Conservation (phyloP, 2,888 invertebrate genomes). For the Xanthorhoe designata region DNA sequence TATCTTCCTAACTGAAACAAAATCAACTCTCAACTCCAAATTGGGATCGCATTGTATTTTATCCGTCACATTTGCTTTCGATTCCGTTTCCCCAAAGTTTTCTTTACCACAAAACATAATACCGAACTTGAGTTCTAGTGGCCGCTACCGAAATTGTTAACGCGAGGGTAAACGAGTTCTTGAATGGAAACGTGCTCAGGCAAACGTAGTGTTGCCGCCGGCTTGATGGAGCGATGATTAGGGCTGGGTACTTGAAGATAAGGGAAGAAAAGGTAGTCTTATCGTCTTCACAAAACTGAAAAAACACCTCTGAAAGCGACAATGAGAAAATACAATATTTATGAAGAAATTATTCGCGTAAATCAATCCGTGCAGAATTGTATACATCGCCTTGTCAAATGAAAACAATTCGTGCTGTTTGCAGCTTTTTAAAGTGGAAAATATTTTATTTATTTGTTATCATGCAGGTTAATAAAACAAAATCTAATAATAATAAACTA, state of each 20-base stretch:
- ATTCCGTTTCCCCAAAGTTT: not conserved
- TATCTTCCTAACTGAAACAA: not conserved
- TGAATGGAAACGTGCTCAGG: not conserved
- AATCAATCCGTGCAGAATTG: too few relatives aligned
- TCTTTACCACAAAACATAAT: not conserved
- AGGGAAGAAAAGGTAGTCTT: not conserved
- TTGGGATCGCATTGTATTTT: not conserved
- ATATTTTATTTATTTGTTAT: too few relatives aligned
- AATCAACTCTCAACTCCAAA: not conserved
- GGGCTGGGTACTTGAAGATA: not conserved
- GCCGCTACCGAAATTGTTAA: constrained; percentile 1
- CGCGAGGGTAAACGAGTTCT: not conserved
- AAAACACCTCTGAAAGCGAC: not conserved
- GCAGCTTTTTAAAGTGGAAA: too few relatives aligned
- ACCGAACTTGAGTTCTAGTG: not conserved
- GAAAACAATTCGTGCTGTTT: too few relatives aligned
- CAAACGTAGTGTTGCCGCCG: constrained; percentile 1
- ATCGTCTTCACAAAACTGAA: not conserved
- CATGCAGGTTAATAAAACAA: too few relatives aligned
- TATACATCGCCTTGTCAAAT: too few relatives aligned
- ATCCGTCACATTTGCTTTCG: not conserved
- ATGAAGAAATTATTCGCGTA: too few relatives aligned
- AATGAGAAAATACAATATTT: too few relatives aligned
- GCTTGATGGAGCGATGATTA: constrained; percentile 6
- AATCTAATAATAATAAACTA: too few relatives aligned